These are phyloP conservation scores for Chydorus sphaericus DNA, from an alignment of 2,888 invertebrate genomes.

Conservation along the genomic window DNA sequence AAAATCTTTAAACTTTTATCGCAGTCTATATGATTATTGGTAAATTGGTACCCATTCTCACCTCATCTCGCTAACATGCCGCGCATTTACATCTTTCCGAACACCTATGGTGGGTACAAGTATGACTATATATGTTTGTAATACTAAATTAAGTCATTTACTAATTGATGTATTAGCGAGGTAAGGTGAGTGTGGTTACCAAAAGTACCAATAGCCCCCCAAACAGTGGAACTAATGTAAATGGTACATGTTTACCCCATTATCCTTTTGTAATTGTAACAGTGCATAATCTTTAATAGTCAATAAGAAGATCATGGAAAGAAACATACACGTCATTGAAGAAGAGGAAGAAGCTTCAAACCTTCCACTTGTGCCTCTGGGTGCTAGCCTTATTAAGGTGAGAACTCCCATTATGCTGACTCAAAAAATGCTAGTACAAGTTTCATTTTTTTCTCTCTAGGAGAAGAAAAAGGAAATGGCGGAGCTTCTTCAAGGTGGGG, in stretches of 20 bases:
- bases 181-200: not conserved
- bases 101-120: too few species aligned
- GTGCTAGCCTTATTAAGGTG: slow-evolving; percentile 7
- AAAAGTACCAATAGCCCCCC: too few species aligned
- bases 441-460: slow-evolving; percentile 39
- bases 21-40: too few species aligned
- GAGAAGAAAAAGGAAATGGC: slow-evolving; percentile 70
- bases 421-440: not conserved
- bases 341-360: not conserved
- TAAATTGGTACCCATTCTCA: too few species aligned
- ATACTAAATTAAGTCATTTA: not conserved
- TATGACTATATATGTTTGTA: too few species aligned
- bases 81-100: too few species aligned
- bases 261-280: not conserved
- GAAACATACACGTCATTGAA: not conserved
- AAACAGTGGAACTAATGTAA: too few species aligned
- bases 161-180: not conserved
- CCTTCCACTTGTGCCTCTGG: not conserved
- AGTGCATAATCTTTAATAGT: slow-evolving; percentile 4
- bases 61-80: too few species aligned
- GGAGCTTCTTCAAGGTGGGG: slow-evolving; percentile 48
- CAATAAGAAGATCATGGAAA: slow-evolving; percentile 6
- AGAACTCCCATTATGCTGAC: not conserved
- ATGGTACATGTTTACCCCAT: too few species aligned
- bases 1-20: too few species aligned